These are phyloP conservation scores for Lepidocolaptes lacrymiger DNA, from an alignment of 2,797 vertebrate genomes.

Conservation along the genomic window DNA sequence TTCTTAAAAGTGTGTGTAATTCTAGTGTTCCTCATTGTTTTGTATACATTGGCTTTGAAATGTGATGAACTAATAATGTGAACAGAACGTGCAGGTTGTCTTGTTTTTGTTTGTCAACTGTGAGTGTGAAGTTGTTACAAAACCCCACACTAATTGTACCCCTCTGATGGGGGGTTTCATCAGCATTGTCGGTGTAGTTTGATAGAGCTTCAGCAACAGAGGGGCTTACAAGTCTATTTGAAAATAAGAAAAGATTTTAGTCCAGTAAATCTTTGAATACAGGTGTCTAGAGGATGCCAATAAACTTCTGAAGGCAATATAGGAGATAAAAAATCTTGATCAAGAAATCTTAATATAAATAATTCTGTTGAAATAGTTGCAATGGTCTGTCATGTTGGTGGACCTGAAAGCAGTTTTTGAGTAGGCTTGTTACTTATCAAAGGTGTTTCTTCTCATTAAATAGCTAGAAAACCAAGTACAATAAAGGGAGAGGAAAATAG, in stretches of 20 bases:
- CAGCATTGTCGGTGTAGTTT: fast-evolving
- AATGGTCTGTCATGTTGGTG: neutral
- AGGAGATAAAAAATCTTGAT: neutral
- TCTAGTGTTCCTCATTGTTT: neutral
- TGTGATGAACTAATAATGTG: neutral
- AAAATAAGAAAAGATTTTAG: neutral
- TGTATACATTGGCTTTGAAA: neutral
- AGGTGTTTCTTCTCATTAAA: neutral
- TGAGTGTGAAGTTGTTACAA: neutral
- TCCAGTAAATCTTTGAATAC: neutral
- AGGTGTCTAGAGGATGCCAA: neutral
- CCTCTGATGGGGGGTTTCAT: neutral
- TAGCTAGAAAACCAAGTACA: neutral
- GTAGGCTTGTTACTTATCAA: neutral
- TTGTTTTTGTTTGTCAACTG: neutral
- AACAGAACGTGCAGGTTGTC: fast-evolving
- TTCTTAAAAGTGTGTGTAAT: fast-evolving
- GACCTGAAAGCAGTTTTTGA: neutral
- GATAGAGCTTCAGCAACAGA: neutral
- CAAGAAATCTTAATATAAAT: neutral
- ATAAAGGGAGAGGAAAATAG: neutral
- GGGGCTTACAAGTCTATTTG: neutral
- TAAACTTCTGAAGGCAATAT: neutral
- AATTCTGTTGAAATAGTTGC: neutral
- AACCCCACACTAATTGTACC: neutral